Conservation (phyloP, 2,113 vertebrate genomes). For the Austrofundulus limnaeus region DNA sequence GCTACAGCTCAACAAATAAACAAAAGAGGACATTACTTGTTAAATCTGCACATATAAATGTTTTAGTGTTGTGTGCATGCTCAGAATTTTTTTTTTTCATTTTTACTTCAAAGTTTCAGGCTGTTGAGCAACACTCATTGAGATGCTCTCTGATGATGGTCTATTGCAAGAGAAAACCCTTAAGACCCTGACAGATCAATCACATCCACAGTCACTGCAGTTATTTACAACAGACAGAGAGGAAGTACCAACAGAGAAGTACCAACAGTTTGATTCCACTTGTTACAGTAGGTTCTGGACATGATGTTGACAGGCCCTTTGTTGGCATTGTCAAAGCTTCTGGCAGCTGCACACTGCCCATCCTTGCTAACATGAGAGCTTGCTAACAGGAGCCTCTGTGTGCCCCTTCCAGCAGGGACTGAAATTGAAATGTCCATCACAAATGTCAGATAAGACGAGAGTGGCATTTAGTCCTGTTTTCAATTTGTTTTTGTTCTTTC, state of each 20-base stretch:
- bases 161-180: background rate
- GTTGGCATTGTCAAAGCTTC: constrained; percentile 34
- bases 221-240: constrained; percentile 6
- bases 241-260: background rate
- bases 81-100: background rate
- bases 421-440: constrained; percentile 43
- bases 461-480: constrained; percentile 11
- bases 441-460: constrained; percentile 21
- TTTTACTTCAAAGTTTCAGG: background rate
- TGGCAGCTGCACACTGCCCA: constrained; percentile 30
- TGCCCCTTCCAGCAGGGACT: constrained; percentile 7
- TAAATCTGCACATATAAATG: constrained; percentile 5
- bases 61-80: background rate
- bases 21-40: background rate
- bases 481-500: constrained; percentile 13
- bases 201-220: constrained; percentile 3
- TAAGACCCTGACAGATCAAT: constrained; percentile 17
- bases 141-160: background rate
- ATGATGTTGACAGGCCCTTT: constrained; percentile 47
- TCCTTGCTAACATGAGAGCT: constrained; percentile 9
- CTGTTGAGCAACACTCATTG: background rate
- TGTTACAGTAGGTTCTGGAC: constrained; percentile 13
- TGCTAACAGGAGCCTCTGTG: constrained; percentile 12
- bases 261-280: constrained; percentile 17
- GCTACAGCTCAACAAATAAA: background rate